A percentile compares a stretch with the other conserved stretches of the same genome.
phyloP scores from a whole-genome alignment of 2,113 vertebrate genomes.

The Notarius lentiginosus region DNA sequence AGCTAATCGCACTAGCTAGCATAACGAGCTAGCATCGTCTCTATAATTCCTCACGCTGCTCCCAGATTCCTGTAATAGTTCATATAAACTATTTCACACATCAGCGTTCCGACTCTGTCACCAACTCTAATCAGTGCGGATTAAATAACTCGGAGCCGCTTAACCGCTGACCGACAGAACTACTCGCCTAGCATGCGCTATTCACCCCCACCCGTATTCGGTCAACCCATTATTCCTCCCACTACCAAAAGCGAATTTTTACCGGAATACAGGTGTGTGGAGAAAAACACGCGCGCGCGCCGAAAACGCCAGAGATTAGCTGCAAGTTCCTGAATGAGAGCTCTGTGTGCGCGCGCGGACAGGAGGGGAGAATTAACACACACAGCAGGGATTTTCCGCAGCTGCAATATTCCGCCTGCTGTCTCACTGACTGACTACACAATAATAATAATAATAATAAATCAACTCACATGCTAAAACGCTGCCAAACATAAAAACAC shows the following conservation, averaged over 20 bases:
- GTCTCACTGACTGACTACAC: no score
- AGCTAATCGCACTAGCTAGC: neutral
- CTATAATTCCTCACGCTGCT: neutral
- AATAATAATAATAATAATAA: neutral
- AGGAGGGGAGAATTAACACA: no score
- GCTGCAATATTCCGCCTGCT: no score
- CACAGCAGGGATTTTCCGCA: no score
- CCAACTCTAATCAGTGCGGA: no score
- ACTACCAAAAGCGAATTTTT: neutral
- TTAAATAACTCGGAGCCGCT: no score
- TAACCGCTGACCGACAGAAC: neutral
- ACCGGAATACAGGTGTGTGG: neutral
- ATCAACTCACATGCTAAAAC: slow-evolving; percentile 33
- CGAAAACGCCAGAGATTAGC: neutral
- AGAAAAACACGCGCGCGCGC: neutral
- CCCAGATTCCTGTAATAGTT: neutral
- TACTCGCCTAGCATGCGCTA: neutral
- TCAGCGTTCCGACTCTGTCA: no score
- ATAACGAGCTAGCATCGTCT: neutral
- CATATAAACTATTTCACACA: neutral
- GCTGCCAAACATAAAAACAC: slow-evolving; percentile 6
- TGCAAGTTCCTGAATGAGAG: neutral
- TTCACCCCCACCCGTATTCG: slow-evolving; percentile 1
- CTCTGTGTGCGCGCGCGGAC: neutral
- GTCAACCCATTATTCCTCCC: neutral